Evolutionary conservation across 2,797 vertebrate genomes (phyloP), one percentile per base, ranked within the genome.

Genomic region (Luscinia luscinia): DNA sequence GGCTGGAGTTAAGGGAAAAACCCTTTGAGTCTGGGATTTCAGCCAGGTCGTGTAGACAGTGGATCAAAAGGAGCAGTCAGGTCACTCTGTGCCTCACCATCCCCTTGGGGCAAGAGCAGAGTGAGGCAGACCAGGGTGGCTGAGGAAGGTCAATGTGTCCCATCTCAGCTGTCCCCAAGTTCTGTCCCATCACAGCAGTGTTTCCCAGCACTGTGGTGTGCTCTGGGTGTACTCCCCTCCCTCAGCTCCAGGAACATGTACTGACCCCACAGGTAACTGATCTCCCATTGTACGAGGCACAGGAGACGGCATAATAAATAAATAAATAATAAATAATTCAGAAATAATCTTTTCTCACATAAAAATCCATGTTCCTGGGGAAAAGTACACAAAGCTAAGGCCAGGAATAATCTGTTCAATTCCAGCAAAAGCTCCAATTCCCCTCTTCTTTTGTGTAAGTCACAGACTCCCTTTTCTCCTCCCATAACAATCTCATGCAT

Each of bases 401-500:
- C 94, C 94, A 97, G 97, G 85, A 96, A 96, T 94, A 96, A 96
- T 92, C 87, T 76, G 69, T 52, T 86, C 73, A 54, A 84, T 95
- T 96, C 95, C 94, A 96, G 93, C 75, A 94, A 95, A 93, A 94
- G 73, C 88, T 95, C 84, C 6, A 12, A 74, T 92, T 92, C 88
- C 80, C 58, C 66, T 48, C 55, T 91, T 92, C 93, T 92, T 93
- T 80, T 92, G 77, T 91, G 74, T 66, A 95, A 96, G 82, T 95
- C 93, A 90, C 84, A 90, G 84, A 75, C 82, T 92, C 89, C 70
- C 64, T 91, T 90, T 96, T 96, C 95, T 96, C 95, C 96, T 97
- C 95, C 96, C 95, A 85, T 94, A 95, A 94, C 94, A 95, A 92
- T 95, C 93, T 90, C 88, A 93, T 96, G 92, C 84, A 95, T 90